Percentiles rank a stretch among this genome's conserved stretches.
Evolutionary conservation across 2,113 vertebrate genomes (phyloP).

Genomic region (Ivindomyrus marchei): DNA sequence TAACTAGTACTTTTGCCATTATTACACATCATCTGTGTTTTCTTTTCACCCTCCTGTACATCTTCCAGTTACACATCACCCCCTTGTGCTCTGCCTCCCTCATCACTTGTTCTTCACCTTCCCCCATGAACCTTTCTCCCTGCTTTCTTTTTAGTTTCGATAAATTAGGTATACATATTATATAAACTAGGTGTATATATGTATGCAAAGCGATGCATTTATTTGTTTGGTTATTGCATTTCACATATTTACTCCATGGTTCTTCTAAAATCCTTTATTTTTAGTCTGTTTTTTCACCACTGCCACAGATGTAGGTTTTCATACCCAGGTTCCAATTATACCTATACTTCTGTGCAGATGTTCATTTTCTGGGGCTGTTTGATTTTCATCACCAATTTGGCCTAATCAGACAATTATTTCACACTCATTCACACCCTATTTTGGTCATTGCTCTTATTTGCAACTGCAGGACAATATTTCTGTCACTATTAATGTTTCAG

Average conservation of each 20-base stretch:
- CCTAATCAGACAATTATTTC: neutral
- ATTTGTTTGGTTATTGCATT: neutral
- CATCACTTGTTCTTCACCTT: neutral
- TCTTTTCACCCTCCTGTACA: neutral
- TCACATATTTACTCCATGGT: neutral
- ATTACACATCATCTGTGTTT: neutral
- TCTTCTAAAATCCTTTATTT: neutral
- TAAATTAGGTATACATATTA: neutral
- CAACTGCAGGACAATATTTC: neutral
- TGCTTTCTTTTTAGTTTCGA: neutral
- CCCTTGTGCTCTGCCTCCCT: neutral
- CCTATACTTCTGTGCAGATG: neutral
- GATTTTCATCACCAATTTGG: neutral
- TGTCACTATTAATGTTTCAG: neutral
- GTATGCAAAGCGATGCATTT: neutral
- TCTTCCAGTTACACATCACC: neutral
- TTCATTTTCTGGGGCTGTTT: neutral
- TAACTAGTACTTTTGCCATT: neutral
- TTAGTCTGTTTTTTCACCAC: neutral
- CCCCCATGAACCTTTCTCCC: neutral
- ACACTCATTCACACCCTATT: neutral
- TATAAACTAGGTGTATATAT: neutral
- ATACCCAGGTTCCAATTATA: neutral
- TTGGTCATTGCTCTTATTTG: neutral
- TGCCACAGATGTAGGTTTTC: neutral